These are phyloP conservation scores for Plodia interpunctella DNA, from an alignment of 1,140 invertebrate genomes.

Conservation along the genomic window DNA sequence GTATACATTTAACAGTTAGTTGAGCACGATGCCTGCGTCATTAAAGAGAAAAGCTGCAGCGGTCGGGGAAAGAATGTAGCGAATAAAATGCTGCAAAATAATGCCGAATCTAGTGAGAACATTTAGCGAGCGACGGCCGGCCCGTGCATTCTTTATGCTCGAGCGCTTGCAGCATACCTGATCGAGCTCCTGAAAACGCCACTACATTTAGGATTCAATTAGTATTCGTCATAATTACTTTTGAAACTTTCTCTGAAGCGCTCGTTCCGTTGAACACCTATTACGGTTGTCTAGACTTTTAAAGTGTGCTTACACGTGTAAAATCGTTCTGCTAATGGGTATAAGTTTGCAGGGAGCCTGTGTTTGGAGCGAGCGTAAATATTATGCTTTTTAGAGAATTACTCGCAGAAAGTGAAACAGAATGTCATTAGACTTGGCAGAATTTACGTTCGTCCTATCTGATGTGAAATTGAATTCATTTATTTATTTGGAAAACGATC, in stretches of 20 bases:
- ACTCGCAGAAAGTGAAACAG: conserved; percentile 1
- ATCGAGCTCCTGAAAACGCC: conserved; percentile 8
- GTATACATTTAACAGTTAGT: conserved; percentile 24
- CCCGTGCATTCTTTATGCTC: conserved; percentile 34
- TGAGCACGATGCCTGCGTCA: conserved; percentile 22
- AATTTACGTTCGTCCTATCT: too few species aligned
- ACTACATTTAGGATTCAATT: conserved; percentile 17
- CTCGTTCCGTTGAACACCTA: conserved; percentile 9
- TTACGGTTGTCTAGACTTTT: conserved; percentile 3
- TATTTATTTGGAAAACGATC: too few species aligned
- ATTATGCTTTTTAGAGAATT: not conserved
- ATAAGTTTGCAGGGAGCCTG: conserved; percentile 15
- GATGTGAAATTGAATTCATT: too few species aligned
- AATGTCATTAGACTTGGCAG: too few species aligned
- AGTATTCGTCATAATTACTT: conserved; percentile 24
- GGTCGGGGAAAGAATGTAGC: conserved; percentile 31
- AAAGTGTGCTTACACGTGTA: conserved; percentile 12
- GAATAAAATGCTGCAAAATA: conserved; percentile 35
- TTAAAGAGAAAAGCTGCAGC: conserved; percentile 21
- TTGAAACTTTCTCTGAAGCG: conserved; percentile 17
- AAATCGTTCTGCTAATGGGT: conserved; percentile 14
- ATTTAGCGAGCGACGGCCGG: conserved; percentile 29
- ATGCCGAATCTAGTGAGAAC: conserved; percentile 27
- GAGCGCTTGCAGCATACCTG: conserved; percentile 10
- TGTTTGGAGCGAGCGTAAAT: conserved; percentile 2